Evolutionary conservation across 2,113 vertebrate species (phyloP).

Genomic region (Clarias batrachus): DNA sequence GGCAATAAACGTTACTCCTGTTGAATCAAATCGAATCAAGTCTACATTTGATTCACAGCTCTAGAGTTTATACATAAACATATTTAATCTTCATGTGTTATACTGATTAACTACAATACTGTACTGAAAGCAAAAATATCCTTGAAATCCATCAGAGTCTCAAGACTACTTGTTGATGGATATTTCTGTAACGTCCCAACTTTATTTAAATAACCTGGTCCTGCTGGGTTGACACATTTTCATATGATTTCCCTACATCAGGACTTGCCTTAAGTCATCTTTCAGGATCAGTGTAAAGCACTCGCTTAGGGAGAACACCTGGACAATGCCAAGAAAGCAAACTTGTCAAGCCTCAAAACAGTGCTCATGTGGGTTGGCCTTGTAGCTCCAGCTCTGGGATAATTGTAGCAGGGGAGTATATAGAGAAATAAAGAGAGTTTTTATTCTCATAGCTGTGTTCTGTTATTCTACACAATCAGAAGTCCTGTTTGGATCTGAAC

Average conservation of each 20-base stretch:
- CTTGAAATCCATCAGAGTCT: no score
- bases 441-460: no score
- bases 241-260: neutral
- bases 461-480: no score
- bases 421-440: no score
- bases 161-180: neutral
- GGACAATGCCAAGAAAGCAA: neutral
- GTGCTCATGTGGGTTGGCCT: neutral
- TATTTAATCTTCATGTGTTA: neutral
- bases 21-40: no score
- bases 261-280: neutral
- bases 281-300: neutral
- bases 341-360: neutral
- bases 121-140: neutral
- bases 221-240: neutral
- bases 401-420: no score
- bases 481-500: no score
- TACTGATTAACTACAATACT: neutral
- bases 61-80: neutral
- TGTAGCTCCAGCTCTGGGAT: no score
- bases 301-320: neutral
- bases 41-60: no score
- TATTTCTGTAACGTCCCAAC: neutral
- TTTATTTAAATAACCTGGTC: neutral
- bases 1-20: no score